Base-by-base conservation (phyloP, 2,888 invertebrate species). In the Acrocyrtus sp. region DNA sequence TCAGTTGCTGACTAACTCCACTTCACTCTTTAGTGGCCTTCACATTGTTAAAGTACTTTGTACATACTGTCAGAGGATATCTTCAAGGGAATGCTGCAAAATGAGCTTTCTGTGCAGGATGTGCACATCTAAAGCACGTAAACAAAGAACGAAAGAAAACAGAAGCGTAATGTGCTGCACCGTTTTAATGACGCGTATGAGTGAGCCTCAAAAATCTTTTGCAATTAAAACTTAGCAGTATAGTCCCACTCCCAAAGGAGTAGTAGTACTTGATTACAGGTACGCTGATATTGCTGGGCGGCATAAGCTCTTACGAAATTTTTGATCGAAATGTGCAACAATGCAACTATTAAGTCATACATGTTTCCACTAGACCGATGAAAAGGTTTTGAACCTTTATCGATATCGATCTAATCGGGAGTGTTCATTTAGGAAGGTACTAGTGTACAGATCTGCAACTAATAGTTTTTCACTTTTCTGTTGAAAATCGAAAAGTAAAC, bases 71-170 rank as follows among this genome's bases (percentile, higher is more conserved):
- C 34, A 34, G 34, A 12, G 47, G 19, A 19, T 47, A 47, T 47
- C 47, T 47, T 47, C 17, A 17, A 47, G 21, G 43, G 43, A 43
- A 12, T 15, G 4, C 43, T 43, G 43, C n/a, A n/a, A n/a, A n/a
- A n/a, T n/a, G n/a, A n/a, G 17, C 48, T 48, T 48, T 48, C 48
- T 48, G 21, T 21, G 21, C 48, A 48, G 48, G 48, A 48, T 48
- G 48, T 34, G 34, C 34, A 12, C n/a, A 12, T 34, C 34, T 34
- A 34, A 34, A 34, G 34, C 34, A 34, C 34, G 34, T 34, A 34
- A 34, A 34, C 34, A 34, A 34, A 34, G 34, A n/a, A 12, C 34
- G 34, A 34, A 34, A 34, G n/a, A 34, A 5, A 34, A 34, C 12
- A 34, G 34, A 34, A 8, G 5, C 12, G 5, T 34, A 34, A 34